Percentiles rank a stretch among this genome's conserved stretches.
Evolutionary conservation across 1,140 invertebrate species (phyloP).

Genomic region (Drosophila truncata): DNA sequence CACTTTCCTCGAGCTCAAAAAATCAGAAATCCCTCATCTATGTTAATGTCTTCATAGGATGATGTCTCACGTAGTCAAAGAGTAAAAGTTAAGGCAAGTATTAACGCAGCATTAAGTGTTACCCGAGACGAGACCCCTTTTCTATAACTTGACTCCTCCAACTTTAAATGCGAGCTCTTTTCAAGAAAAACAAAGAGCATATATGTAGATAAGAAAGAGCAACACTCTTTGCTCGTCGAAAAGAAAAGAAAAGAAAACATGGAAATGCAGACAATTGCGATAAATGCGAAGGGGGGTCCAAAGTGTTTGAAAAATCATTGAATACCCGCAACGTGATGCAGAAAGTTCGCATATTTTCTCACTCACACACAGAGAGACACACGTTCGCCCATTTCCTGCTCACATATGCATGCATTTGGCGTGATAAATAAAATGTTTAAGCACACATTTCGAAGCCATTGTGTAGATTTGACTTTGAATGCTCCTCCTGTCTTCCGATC

Average conservation of each 20-base stretch:
- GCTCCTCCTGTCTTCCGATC: not conserved
- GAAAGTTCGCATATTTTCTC: constrained; percentile 67
- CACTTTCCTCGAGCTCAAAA: not conserved
- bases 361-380: constrained; percentile 23
- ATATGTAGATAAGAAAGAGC: constrained; percentile 34
- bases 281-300: constrained; percentile 52
- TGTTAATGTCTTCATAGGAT: constrained; percentile 30
- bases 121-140: constrained; percentile 5
- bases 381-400: constrained; percentile 50
- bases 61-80: constrained; percentile 28
- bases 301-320: constrained; percentile 67
- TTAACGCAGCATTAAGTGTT: constrained; percentile 44
- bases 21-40: not conserved
- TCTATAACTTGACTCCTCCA: constrained; percentile 7
- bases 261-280: constrained; percentile 72
- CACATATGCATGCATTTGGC: constrained; percentile 67
- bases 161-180: constrained; percentile 25
- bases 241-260: not conserved
- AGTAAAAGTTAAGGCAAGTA: constrained; percentile 44
- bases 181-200: constrained; percentile 35
- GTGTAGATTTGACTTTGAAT: constrained; percentile 80
- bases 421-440: constrained; percentile 83
- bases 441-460: constrained; percentile 77
- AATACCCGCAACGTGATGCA: constrained; percentile 76
- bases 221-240: constrained; percentile 5